Evolutionary conservation across 2,797 vertebrate species (phyloP).

Genomic region (Pteropus rufus): DNA sequence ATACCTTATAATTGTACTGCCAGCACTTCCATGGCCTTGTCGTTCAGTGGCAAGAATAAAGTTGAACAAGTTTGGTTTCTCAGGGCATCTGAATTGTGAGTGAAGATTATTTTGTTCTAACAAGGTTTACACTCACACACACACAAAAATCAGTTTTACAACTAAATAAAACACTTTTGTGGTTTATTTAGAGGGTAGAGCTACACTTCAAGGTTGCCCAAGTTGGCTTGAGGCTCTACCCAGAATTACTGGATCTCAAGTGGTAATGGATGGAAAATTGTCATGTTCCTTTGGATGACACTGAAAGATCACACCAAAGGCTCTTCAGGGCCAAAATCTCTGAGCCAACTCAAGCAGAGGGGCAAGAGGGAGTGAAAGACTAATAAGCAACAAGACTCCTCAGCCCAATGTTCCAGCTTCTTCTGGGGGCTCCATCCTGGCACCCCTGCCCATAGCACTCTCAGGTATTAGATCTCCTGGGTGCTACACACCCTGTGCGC

Average conservation of each 20-base stretch:
- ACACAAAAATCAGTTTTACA: background rate
- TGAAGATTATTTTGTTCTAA: conserved; percentile 4
- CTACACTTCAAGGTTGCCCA: background rate
- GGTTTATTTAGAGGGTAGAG: background rate
- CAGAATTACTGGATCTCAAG: background rate
- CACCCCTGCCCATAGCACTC: background rate
- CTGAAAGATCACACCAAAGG: background rate
- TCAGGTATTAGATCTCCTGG: background rate
- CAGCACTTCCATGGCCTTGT: background rate
- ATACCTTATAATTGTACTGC: background rate
- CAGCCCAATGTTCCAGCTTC: background rate
- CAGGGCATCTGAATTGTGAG: background rate
- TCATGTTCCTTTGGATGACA: background rate
- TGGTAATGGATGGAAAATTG: background rate
- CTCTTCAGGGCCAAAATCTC: background rate
- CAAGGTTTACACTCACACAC: background rate
- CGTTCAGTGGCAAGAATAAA: background rate
- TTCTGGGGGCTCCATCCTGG: rapidly evolving
- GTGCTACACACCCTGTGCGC: background rate
- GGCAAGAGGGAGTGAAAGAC: background rate
- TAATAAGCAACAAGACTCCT: background rate
- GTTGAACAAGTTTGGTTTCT: background rate
- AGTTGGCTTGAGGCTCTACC: background rate
- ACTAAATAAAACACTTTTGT: conserved; percentile 15
- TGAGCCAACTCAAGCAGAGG: background rate